Evolutionary conservation across 2,888 invertebrate genomes (phyloP).

Genomic region (Drosophila ustulata): DNA sequence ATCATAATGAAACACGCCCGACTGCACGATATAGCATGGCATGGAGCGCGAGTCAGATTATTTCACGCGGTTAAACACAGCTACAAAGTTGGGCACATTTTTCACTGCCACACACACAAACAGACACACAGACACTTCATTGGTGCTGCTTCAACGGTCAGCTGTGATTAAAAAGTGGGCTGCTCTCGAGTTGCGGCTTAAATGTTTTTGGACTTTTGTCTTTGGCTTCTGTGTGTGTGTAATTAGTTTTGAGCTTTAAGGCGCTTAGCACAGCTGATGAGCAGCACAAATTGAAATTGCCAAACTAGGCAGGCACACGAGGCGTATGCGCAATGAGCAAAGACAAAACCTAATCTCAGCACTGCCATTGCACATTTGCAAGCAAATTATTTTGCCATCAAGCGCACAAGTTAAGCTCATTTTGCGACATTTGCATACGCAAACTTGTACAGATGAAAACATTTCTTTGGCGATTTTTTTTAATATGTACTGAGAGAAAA

Average conservation of each 20-base stretch:
- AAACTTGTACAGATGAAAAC: constrained; percentile 45
- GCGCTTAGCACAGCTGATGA: constrained; percentile 63
- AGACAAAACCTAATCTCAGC: constrained; percentile 15
- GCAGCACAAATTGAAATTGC: constrained; percentile 63
- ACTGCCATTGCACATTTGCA: constrained; percentile 27
- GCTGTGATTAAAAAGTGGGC: constrained; percentile 66
- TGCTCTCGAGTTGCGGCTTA: constrained; percentile 6
- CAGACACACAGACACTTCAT: constrained; percentile 43
- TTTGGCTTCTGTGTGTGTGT: constrained; percentile 61
- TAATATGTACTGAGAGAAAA: too few relatives aligned
- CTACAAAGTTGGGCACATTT: constrained; percentile 53
- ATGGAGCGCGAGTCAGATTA: constrained; percentile 57
- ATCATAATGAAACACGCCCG: constrained; percentile 71
- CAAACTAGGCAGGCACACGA: constrained; percentile 25
- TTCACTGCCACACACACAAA: constrained; percentile 33
- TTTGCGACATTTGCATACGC: constrained; percentile 53
- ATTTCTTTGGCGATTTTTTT: constrained; percentile 36
- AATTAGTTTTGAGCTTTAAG: constrained; percentile 77
- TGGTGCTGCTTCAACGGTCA: constrained; percentile 58
- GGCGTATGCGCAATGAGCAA: constrained; percentile 29
- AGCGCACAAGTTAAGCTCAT: constrained; percentile 59
- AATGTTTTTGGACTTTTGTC: constrained; percentile 68
- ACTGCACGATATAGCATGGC: constrained; percentile 5
- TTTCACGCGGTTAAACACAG: constrained; percentile 81
- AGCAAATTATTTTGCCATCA: constrained; percentile 71